These are phyloP conservation scores for Cebus imitator DNA, from an alignment of 2,113 vertebrate species.

Conservation along the genomic window DNA sequence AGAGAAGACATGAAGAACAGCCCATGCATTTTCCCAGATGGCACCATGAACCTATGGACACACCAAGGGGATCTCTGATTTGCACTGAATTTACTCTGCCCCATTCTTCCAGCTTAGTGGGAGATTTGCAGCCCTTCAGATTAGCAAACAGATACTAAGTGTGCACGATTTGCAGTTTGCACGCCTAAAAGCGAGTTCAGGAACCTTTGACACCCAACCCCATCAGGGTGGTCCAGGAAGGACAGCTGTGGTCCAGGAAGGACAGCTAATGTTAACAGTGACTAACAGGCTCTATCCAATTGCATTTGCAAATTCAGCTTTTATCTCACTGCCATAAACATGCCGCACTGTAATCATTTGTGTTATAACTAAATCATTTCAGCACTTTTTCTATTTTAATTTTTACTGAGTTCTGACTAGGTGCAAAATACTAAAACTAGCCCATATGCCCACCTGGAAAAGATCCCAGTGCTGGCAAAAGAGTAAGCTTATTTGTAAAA, in stretches of 20 bases:
- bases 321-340: rapidly evolving
- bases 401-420: too few relatives aligned
- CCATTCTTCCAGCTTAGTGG: not conserved
- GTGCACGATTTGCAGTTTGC: not conserved
- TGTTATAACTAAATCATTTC: too few relatives aligned
- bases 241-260: not conserved
- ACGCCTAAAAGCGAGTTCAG: not conserved
- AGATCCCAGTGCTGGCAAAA: not conserved
- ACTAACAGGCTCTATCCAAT: not conserved
- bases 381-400: not conserved
- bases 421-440: not conserved
- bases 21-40: not conserved
- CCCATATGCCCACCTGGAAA: not conserved
- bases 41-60: not conserved
- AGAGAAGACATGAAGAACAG: too few relatives aligned
- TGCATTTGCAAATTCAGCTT: not conserved
- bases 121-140: not conserved
- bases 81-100: not conserved
- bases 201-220: not conserved
- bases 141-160: not conserved
- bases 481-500: not conserved
- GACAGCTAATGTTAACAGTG: not conserved
- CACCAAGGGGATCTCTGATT: not conserved
- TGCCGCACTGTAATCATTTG: too few relatives aligned
- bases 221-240: not conserved